These are phyloP conservation scores for Cyclura pinguis DNA, from an alignment of 2,797 vertebrate species.

Conservation along the genomic window DNA sequence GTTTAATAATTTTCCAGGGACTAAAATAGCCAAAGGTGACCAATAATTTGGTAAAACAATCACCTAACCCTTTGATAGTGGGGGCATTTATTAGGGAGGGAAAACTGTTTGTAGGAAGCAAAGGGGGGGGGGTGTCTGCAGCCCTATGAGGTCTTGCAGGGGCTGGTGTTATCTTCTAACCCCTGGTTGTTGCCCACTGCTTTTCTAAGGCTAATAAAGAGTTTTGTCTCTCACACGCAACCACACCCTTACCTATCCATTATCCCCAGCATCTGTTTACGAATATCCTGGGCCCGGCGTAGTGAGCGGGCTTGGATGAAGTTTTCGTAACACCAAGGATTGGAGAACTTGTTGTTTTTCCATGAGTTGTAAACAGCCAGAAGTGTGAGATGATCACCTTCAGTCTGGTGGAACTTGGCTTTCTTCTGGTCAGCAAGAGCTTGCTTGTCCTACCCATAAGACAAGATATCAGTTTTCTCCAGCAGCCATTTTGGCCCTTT, in stretches of 20 bases:
- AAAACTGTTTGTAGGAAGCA: no score
- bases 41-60: no score
- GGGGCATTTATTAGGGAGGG: no score
- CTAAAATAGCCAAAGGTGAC: no score
- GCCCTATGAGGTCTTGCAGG: no score
- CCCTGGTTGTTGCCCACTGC: background rate
- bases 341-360: slow-evolving; percentile 99
- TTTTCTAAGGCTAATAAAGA: background rate
- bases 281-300: slow-evolving; percentile 95
- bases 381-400: slow-evolving; percentile 96
- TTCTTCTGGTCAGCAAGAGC: slow-evolving; percentile 98
- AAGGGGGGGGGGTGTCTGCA: no score
- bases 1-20: no score
- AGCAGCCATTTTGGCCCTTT: no score
- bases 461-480: background rate
- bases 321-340: slow-evolving; percentile 99
- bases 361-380: slow-evolving; percentile 98
- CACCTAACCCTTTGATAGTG: no score
- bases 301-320: slow-evolving; percentile 98
- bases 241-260: slow-evolving; percentile 91
- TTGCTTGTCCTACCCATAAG: slow-evolving; percentile 91
- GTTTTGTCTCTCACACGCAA: background rate
- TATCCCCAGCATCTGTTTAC: slow-evolving; percentile 99
- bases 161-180: no score
- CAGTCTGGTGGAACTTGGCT: slow-evolving; percentile 97